These are phyloP conservation scores for Pedetes capensis DNA, from an alignment of 2,113 vertebrate species.

Conservation along the genomic window DNA sequence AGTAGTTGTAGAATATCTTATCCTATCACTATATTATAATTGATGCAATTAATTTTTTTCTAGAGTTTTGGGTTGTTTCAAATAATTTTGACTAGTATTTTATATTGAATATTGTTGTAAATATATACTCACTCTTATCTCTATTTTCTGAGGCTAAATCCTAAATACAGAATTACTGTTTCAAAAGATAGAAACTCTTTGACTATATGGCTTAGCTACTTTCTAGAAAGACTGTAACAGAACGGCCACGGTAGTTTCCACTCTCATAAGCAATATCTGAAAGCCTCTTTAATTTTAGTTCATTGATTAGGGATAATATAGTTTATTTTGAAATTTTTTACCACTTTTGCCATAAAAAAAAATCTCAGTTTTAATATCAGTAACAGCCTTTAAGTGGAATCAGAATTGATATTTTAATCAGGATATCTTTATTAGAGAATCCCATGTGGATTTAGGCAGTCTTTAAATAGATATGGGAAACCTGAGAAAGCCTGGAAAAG, in stretches of 20 bases:
- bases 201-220: neutral
- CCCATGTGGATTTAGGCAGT: neutral
- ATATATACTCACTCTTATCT: neutral
- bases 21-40: neutral
- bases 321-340: neutral
- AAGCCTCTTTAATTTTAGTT: slow-evolving; percentile 2
- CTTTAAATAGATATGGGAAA: neutral
- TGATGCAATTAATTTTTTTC: slow-evolving; percentile 7
- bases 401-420: neutral
- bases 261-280: neutral
- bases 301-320: neutral
- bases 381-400: neutral
- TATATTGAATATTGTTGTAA: neutral
- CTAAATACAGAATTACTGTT: neutral
- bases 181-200: neutral
- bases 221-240: slow-evolving; percentile 35
- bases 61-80: neutral
- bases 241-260: neutral
- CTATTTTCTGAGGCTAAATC: neutral
- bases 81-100: neutral
- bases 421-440: neutral
- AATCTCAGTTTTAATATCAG: neutral
- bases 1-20: neutral
- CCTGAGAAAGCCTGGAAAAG: neutral
- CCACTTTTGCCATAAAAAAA: neutral